phyloP scores from a whole-genome alignment of 2,113 vertebrate genomes.

The Xiphophorus couchianus region DNA sequence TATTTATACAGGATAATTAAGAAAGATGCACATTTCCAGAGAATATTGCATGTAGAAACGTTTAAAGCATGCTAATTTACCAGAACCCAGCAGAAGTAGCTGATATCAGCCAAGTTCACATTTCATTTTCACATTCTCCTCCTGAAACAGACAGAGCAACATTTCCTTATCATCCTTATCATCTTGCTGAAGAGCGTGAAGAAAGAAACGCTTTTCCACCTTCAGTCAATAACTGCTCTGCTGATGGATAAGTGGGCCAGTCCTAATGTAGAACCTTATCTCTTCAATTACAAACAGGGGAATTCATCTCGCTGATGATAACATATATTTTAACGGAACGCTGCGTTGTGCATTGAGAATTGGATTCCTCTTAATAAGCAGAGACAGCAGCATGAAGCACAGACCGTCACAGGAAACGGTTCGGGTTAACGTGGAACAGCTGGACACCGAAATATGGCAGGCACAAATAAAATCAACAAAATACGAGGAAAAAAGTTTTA shows the following conservation, averaged over 20 bases:
- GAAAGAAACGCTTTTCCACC: slow-evolving; percentile 8
- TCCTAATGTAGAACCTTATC: slow-evolving; percentile 25
- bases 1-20: background rate
- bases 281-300: slow-evolving; percentile 23
- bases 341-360: slow-evolving; percentile 2
- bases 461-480: too few species aligned
- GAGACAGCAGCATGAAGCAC: too few species aligned
- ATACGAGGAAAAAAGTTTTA: too few species aligned
- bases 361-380: too few species aligned
- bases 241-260: slow-evolving; percentile 32
- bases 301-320: background rate
- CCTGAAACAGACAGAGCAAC: background rate
- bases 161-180: background rate
- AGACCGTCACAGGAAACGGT: too few species aligned
- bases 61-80: background rate
- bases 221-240: slow-evolving; percentile 34
- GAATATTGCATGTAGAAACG: background rate
- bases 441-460: too few species aligned
- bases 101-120: background rate
- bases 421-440: too few species aligned
- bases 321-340: slow-evolving; percentile 13
- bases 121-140: background rate
- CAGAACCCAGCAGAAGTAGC: background rate
- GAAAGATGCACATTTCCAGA: background rate
- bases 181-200: background rate